phyloP scores from a whole-genome alignment of 2,888 invertebrate species.

The Diachrysia chrysitis region DNA sequence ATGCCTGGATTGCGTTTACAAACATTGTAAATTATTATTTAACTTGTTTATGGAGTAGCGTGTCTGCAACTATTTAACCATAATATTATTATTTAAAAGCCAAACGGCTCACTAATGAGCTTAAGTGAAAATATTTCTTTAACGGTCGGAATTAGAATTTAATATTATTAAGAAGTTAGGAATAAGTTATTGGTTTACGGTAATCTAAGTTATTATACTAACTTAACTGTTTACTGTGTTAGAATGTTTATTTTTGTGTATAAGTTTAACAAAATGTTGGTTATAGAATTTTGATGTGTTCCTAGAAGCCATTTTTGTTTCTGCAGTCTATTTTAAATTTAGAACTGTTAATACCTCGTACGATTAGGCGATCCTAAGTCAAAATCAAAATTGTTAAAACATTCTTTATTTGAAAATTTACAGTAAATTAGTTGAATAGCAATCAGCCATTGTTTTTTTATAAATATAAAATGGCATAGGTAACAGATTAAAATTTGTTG shows the following conservation, averaged over 20 bases:
- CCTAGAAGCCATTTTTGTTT: background rate
- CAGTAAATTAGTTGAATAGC: no score
- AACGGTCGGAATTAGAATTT: slow-evolving; percentile 48
- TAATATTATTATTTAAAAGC: slow-evolving; percentile 57
- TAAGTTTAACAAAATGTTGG: background rate
- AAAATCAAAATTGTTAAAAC: no score
- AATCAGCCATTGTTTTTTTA: no score
- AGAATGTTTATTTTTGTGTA: slow-evolving; percentile 6
- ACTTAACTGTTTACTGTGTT: slow-evolving; percentile 9
- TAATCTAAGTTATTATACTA: slow-evolving; percentile 22
- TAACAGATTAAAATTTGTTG: no score
- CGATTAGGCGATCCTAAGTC: no score
- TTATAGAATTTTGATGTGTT: background rate
- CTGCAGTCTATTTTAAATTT: no score
- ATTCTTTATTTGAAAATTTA: no score
- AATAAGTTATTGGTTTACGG: slow-evolving; percentile 46
- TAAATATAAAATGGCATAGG: no score
- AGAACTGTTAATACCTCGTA: no score
- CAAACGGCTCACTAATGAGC: slow-evolving; percentile 55
- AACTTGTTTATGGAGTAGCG: slow-evolving; percentile 60
- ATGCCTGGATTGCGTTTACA: slow-evolving; percentile 59
- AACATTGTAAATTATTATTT: slow-evolving; percentile 63
- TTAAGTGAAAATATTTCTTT: slow-evolving; percentile 49
- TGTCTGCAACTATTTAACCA: slow-evolving; percentile 61
- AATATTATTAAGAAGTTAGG: slow-evolving; percentile 34